These are phyloP conservation scores for Cyprinodon variegatus DNA, from an alignment of 2,113 vertebrate genomes.

Conservation along the genomic window DNA sequence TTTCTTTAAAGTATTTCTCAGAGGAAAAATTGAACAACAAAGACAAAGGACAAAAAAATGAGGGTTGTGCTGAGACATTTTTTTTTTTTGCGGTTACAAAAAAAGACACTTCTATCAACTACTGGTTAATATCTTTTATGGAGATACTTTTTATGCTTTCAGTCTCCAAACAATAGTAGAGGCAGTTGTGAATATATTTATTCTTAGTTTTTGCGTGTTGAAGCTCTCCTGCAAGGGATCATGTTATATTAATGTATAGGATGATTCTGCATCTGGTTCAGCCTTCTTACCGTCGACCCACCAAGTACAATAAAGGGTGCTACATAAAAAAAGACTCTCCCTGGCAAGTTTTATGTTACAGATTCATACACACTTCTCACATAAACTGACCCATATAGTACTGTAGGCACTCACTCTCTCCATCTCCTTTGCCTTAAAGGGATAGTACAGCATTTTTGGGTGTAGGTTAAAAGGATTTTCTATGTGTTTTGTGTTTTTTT, in stretches of 20 bases:
- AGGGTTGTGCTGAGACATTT: conserved; percentile 61
- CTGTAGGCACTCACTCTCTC: conserved; percentile 25
- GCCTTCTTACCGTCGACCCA: conserved; percentile 96
- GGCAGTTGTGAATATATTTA: conserved; percentile 99
- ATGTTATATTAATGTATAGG: conserved; percentile 99
- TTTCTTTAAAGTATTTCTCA: conserved; percentile 61
- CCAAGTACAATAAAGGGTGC: conserved; percentile 86
- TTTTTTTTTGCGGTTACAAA: conserved; percentile 57
- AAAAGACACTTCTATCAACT: conserved; percentile 85
- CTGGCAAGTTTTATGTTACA: conserved; percentile 38
- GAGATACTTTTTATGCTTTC: conserved; percentile 93
- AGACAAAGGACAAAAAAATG: conserved; percentile 35
- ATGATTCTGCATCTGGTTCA: conserved; percentile 98
- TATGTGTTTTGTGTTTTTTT: background rate
- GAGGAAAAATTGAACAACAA: conserved; percentile 63
- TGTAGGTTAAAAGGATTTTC: background rate
- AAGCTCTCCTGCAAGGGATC: conserved; percentile 95
- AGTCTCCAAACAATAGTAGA: conserved; percentile 84
- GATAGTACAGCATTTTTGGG: background rate
- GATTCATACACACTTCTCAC: conserved; percentile 19
- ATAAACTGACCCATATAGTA: conserved; percentile 36
- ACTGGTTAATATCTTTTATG: conserved; percentile 88
- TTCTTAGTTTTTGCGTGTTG: conserved; percentile 98
- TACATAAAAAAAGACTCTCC: conserved; percentile 51
- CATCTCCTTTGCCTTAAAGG: conserved; percentile 9